Conservation (phyloP, 2,113 vertebrate species). For the Fregetta grallaria region DNA sequence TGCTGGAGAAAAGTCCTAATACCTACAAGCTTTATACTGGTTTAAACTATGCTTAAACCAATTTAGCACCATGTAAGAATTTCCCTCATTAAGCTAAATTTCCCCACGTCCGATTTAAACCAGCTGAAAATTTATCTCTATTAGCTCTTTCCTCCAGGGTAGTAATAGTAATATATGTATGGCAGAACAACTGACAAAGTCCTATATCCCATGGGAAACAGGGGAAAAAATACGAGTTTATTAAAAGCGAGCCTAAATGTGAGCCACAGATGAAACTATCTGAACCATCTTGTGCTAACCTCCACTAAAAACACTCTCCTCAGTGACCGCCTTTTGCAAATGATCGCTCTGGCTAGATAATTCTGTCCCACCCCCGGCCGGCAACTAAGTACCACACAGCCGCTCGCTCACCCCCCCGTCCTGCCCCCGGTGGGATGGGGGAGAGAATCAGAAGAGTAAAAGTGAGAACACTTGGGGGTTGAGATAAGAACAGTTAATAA, state of each 20-base stretch:
- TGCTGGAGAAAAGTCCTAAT: not conserved
- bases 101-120: not conserved
- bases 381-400: no score
- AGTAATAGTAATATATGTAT: not conserved
- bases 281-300: not conserved
- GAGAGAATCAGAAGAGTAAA: no score
- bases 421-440: no score
- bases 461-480: no score
- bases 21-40: not conserved
- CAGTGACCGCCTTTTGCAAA: not conserved
- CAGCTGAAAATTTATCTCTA: not conserved
- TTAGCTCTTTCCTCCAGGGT: not conserved
- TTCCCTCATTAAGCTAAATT: not conserved
- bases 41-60: constrained; percentile 36
- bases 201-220: not conserved
- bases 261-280: not conserved
- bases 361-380: not conserved
- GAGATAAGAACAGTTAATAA: no score
- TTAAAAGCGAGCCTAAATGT: not conserved
- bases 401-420: no score
- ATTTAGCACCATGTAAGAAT: not conserved
- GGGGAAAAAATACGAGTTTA: not conserved
- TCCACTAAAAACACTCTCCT: not conserved
- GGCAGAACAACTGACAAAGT: not conserved
- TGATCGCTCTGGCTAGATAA: not conserved